Conservation (phyloP, 2,797 vertebrate genomes). For the Characodon lateralis region DNA sequence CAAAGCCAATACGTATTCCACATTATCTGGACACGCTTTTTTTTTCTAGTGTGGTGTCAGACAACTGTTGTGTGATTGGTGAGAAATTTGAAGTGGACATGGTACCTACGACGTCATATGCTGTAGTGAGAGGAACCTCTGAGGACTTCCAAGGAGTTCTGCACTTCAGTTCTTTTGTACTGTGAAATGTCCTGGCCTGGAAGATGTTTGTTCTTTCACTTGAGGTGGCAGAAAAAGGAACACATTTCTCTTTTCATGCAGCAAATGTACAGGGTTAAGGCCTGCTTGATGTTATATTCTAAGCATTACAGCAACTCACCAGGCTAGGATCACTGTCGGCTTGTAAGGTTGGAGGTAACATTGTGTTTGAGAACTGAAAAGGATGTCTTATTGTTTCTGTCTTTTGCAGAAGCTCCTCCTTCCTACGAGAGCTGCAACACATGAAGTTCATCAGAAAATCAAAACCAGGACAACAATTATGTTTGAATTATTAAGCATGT, state of each 20-base stretch:
- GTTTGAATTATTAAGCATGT: not conserved
- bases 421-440: slow-evolving; percentile 90
- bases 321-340: not conserved
- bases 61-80: not conserved
- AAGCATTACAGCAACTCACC: not conserved
- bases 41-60: too few relatives aligned
- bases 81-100: not conserved
- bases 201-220: not conserved
- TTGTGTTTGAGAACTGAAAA: not conserved
- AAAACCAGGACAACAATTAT: not conserved
- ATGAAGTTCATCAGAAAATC: slow-evolving; percentile 41
- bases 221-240: not conserved
- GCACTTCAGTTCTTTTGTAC: not conserved
- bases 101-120: not conserved
- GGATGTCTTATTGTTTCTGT: slow-evolving; percentile 17
- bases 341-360: not conserved
- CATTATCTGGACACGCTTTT: too few relatives aligned
- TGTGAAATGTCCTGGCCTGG: not conserved
- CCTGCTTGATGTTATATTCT: too few relatives aligned
- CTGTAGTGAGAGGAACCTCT: too few relatives aligned
- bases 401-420: slow-evolving; percentile 87
- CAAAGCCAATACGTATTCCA: too few relatives aligned
- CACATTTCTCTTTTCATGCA: not conserved
- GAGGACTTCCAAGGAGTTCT: too few relatives aligned
- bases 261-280: too few relatives aligned